phyloP scores from a whole-genome alignment of 2,888 invertebrate genomes.

The Acronicta aceris region DNA sequence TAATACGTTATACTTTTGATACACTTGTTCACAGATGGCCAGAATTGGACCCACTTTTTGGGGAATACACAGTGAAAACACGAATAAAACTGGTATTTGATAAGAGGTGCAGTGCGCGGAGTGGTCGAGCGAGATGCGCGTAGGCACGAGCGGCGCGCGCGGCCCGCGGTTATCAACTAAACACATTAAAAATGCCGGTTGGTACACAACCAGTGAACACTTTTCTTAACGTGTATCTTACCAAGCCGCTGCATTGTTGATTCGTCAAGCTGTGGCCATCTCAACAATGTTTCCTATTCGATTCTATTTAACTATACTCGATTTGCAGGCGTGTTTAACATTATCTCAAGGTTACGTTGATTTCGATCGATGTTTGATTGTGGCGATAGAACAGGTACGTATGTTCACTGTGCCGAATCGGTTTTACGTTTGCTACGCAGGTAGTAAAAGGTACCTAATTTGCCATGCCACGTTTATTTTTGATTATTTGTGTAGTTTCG shows the following conservation, averaged over 20 bases:
- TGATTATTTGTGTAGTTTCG: slow-evolving; percentile 2
- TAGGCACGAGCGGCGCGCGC: slow-evolving; percentile 77
- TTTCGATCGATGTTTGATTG: slow-evolving; percentile 57
- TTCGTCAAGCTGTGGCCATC: slow-evolving; percentile 59
- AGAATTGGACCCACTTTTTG: slow-evolving; percentile 49
- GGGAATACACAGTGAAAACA: slow-evolving; percentile 47
- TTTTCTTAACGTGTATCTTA: slow-evolving; percentile 67
- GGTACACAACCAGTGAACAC: slow-evolving; percentile 65
- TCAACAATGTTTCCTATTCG: slow-evolving; percentile 44
- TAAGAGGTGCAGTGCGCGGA: slow-evolving; percentile 60
- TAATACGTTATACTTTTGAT: slow-evolving; percentile 27
- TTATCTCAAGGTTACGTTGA: slow-evolving; percentile 59
- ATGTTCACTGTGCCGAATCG: slow-evolving; percentile 44
- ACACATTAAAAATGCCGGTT: slow-evolving; percentile 80
- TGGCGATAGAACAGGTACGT: slow-evolving; percentile 32
- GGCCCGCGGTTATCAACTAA: slow-evolving; percentile 84
- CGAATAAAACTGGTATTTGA: slow-evolving; percentile 58
- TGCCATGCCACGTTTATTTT: slow-evolving; percentile 21
- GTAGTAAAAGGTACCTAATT: slow-evolving; percentile 20
- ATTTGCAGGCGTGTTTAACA: slow-evolving; percentile 51
- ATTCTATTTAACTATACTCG: slow-evolving; percentile 48
- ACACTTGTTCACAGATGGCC: slow-evolving; percentile 50
- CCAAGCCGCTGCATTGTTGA: slow-evolving; percentile 67
- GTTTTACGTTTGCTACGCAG: slow-evolving; percentile 36
- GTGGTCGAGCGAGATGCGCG: slow-evolving; percentile 60